Base-by-base conservation (phyloP, 2,888 invertebrate genomes). In the Dryomyza anilis region DNA sequence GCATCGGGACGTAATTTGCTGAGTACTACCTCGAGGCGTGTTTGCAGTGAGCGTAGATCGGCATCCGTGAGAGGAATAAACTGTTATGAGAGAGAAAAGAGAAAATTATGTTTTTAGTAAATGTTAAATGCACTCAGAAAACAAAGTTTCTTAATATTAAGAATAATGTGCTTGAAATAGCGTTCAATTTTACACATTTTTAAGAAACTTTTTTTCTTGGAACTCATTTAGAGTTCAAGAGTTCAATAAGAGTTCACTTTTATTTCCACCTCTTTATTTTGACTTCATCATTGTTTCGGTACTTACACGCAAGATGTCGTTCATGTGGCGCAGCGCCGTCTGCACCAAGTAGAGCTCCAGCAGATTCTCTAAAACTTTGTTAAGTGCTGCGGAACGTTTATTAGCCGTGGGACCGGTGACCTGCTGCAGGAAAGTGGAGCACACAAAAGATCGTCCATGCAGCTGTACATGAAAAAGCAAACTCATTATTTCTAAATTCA, bases 381-480 rank as follows among this genome's bases (percentile, higher is more conserved):
- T 85, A 8, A 95, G 81, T 12, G 86, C 81, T 0, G 86, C 83
- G 0, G 93, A 91, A 1, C 87, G 81, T 1, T 76, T 73, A 52
- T 78, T 78, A 21, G 83, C 80, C 10, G 87, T 86, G 27, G 87
- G 85, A 69, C 86, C 85, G 79, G 89, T 94, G 5, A 88, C 89
- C 55, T 87, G 85, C 7, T 94, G 87, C 3, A 95, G 83, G 77
- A 94, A 92, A 14, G 88, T 89, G 48, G 87, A 85, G n/a, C 95
- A 88, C 1, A 95, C 83, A 78, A 94, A 92, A 25, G 89, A 89
- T 63, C 94, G 88, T 73, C 93, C 93, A 78, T 96, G 95, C 0
- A 94, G 89, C 89, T 92, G 86, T 1, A 87, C 7, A 39, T 7
- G 7, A 39, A 7, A 39, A n/a, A 39, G 39, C 3, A n/a, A 39